Percentiles rank a stretch among this genome's conserved stretches.
phyloP scores from a whole-genome alignment of 1,140 invertebrate genomes.

The Hydropsyche tenuis region DNA sequence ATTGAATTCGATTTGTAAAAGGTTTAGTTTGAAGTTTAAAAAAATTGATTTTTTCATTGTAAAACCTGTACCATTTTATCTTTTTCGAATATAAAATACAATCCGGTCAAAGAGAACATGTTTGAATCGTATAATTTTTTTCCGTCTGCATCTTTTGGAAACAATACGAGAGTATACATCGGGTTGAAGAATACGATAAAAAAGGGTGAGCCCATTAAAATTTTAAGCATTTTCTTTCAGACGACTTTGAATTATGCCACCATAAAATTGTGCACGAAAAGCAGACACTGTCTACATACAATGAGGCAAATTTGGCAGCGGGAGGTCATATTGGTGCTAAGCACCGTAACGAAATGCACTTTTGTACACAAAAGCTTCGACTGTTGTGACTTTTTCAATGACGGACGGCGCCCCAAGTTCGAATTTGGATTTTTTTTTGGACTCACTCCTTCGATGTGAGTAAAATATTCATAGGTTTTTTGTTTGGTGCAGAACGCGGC shows the following conservation, averaged over 20 bases:
- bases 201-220: constrained; percentile 13
- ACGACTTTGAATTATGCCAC: constrained; percentile 1
- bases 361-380: background rate
- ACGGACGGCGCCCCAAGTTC: background rate
- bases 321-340: background rate
- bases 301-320: constrained; percentile 30
- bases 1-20: too few relatives aligned
- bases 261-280: background rate
- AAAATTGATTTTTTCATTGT: too few relatives aligned
- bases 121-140: too few relatives aligned
- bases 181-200: background rate
- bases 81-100: too few relatives aligned
- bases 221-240: constrained; percentile 3
- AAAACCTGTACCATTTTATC: too few relatives aligned
- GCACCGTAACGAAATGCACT: constrained; percentile 1
- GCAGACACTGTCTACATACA: constrained; percentile 7
- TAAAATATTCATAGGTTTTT: too few relatives aligned
- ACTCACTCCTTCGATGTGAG: too few relatives aligned
- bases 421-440: too few relatives aligned
- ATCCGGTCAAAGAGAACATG: too few relatives aligned
- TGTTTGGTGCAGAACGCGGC: too few relatives aligned
- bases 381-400: background rate
- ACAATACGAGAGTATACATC: background rate
- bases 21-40: too few relatives aligned
- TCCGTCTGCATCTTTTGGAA: background rate